Evolutionary conservation across 2,797 vertebrate genomes (phyloP).

Genomic region (Alauda arvensis): DNA sequence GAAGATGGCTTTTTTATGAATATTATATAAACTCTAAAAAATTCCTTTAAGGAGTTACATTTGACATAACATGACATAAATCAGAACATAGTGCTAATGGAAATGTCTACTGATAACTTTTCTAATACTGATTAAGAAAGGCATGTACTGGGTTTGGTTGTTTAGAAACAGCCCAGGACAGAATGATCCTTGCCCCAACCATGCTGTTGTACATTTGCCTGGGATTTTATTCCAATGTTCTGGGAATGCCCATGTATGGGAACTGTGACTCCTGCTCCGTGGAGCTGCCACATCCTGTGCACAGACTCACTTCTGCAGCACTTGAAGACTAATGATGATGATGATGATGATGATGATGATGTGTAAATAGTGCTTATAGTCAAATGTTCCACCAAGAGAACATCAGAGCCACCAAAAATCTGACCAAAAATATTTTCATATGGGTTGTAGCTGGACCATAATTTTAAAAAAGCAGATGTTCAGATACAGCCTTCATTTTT

Average conservation of each 20-base stretch:
- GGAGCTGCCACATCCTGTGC: neutral
- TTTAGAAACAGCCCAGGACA: slow-evolving; percentile 16
- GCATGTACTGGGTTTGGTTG: neutral
- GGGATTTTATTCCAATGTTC: neutral
- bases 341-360: neutral
- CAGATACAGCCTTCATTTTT: neutral
- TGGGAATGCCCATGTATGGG: slow-evolving; percentile 22
- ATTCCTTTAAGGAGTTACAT: neutral
- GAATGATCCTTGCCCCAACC: neutral
- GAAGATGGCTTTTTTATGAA: slow-evolving; percentile 8
- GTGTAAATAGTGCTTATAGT: neutral
- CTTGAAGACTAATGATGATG: neutral
- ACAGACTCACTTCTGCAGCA: neutral
- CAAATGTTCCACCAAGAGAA: neutral
- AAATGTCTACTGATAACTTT: slow-evolving; percentile 2
- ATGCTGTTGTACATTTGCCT: neutral
- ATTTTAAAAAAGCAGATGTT: neutral
- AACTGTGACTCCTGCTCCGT: neutral
- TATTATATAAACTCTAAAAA: neutral
- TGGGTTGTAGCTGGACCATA: neutral
- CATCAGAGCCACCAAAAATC: neutral
- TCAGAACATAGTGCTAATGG: neutral
- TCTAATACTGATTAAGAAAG: neutral
- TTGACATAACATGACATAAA: neutral
- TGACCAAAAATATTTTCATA: neutral